phyloP scores from a whole-genome alignment of 2,113 vertebrate genomes.

The Pelecanus crispus region DNA sequence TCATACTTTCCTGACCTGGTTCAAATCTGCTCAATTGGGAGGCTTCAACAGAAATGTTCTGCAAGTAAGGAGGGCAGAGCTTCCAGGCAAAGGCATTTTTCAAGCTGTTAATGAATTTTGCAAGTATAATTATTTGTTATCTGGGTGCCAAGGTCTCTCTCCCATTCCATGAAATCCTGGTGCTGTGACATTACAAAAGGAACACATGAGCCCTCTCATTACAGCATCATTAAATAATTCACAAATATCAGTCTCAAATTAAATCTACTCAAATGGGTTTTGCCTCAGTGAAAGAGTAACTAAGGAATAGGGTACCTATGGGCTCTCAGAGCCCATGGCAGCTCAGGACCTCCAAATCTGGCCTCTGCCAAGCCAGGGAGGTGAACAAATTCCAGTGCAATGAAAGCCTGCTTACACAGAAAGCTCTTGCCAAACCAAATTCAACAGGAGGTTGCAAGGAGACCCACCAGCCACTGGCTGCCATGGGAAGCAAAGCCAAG shows the following conservation, averaged over 20 bases:
- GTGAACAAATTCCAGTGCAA: background rate
- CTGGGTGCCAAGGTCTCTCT: background rate
- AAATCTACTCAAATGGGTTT: background rate
- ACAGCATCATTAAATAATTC: background rate
- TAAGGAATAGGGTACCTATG: fast-evolving
- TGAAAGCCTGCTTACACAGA: background rate
- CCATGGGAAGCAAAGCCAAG: background rate
- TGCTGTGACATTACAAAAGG: background rate
- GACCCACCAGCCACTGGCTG: background rate
- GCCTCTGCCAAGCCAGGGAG: background rate
- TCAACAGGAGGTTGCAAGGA: background rate
- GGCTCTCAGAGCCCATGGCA: background rate
- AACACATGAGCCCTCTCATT: background rate
- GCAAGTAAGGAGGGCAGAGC: background rate
- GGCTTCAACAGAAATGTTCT: background rate
- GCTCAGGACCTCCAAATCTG: background rate
- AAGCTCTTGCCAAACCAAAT: background rate
- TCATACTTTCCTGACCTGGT: background rate
- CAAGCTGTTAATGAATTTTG: conserved; percentile 11
- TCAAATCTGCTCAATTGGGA: background rate
- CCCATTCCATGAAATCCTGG: background rate
- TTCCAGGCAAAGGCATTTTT: background rate
- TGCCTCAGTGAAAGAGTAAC: background rate
- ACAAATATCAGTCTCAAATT: background rate
- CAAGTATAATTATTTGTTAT: conserved; percentile 19